Conservation (phyloP, 2,797 vertebrate species). For the Peromyscus attwateri region DNA sequence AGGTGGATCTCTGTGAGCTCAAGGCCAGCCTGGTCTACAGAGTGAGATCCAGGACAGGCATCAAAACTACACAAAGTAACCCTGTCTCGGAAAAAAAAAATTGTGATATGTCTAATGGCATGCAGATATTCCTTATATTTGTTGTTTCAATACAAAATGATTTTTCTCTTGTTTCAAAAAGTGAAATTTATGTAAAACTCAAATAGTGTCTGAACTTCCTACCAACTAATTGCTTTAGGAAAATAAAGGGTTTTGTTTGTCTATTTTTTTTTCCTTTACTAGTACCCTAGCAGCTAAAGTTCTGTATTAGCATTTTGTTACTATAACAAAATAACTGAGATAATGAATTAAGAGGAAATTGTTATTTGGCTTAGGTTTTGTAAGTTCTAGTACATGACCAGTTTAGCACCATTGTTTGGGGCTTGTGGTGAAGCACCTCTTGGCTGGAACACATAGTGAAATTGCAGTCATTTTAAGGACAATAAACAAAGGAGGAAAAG, state of each 20-base stretch:
- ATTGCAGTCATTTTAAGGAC: neutral
- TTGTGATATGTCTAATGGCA: neutral
- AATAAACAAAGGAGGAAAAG: neutral
- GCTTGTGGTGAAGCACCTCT: too few relatives aligned
- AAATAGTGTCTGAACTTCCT: neutral
- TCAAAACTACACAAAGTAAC: too few relatives aligned
- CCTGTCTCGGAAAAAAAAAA: too few relatives aligned
- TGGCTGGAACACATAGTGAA: neutral
- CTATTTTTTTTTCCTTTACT: neutral
- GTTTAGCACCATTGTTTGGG: neutral
- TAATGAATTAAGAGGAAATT: neutral
- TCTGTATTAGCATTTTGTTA: neutral
- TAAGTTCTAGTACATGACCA: neutral
- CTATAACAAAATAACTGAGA: neutral
- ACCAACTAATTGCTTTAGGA: neutral
- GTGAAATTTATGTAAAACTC: conserved; percentile 1
- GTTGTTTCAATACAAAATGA: neutral
- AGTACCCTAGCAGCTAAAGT: neutral
- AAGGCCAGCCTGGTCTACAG: too few relatives aligned
- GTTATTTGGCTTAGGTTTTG: neutral
- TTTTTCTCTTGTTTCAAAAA: conserved; percentile 4
- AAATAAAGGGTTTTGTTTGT: neutral
- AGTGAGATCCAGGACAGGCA: too few relatives aligned
- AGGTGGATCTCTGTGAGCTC: too few relatives aligned
- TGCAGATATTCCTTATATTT: neutral